Percentiles rank a stretch among this genome's conserved stretches.
These are phyloP conservation scores for Zophobas atratus DNA, from an alignment of 1,140 invertebrate species.

Conservation along the genomic window DNA sequence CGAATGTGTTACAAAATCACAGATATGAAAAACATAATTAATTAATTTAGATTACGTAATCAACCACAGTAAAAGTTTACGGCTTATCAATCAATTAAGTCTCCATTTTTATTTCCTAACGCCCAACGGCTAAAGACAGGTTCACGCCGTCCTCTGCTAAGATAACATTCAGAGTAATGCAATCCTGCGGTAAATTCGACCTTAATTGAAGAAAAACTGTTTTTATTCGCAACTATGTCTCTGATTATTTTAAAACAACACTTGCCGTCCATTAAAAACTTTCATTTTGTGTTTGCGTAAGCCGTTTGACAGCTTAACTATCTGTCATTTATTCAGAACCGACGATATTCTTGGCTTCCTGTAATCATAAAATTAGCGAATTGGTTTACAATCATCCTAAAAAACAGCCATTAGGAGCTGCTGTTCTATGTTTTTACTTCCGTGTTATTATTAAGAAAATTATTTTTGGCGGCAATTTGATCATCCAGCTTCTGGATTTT, in stretches of 20 bases:
- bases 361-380: constrained; percentile 37
- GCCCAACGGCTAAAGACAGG: constrained; percentile 4
- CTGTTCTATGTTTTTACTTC: constrained; percentile 19
- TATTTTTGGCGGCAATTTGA: constrained; percentile 27
- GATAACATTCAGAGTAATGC: not conserved
- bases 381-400: constrained; percentile 20
- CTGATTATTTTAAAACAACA: constrained; percentile 4
- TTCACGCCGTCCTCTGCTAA: not conserved
- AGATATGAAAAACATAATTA: constrained; percentile 27
- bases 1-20: constrained; percentile 26
- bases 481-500: not conserved
- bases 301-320: constrained; percentile 19
- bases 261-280: constrained; percentile 11
- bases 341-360: constrained; percentile 4
- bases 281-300: constrained; percentile 14
- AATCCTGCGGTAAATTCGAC: not conserved
- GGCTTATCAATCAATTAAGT: constrained; percentile 38
- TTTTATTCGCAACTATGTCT: not conserved
- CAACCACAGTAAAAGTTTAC: constrained; percentile 18
- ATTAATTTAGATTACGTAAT: constrained; percentile 37
- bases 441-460: constrained; percentile 36
- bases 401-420: constrained; percentile 30
- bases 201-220: not conserved
- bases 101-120: constrained; percentile 39
- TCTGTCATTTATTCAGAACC: constrained; percentile 19